Evolutionary conservation across 2,888 invertebrate species (phyloP).

Genomic region (Itoplectis maculator): DNA sequence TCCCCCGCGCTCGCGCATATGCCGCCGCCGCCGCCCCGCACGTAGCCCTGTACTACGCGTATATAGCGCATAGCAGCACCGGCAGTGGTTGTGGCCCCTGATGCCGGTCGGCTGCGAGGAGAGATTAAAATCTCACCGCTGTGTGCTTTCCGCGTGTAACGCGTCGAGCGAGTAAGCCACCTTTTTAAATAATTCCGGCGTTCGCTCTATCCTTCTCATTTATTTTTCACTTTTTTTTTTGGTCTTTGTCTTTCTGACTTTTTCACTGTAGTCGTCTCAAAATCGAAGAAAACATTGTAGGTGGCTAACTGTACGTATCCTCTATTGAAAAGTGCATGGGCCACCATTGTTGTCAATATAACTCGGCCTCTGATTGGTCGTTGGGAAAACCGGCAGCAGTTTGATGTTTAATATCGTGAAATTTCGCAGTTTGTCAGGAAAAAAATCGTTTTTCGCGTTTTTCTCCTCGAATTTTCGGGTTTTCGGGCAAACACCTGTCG

Average conservation of each 20-base stretch:
- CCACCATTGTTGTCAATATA: too few relatives aligned
- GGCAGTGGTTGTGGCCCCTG: constrained; percentile 68
- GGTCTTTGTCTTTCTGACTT: not conserved
- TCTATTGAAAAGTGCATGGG: too few relatives aligned
- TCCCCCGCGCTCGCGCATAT: too few relatives aligned
- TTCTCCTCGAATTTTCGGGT: too few relatives aligned
- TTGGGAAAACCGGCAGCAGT: too few relatives aligned
- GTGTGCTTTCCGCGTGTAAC: constrained; percentile 69
- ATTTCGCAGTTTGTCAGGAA: too few relatives aligned
- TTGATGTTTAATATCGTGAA: too few relatives aligned
- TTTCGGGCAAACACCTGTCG: too few relatives aligned
- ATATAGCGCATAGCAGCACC: too few relatives aligned
- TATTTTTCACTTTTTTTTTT: constrained; percentile 17
- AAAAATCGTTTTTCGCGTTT: too few relatives aligned
- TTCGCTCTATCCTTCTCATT: constrained; percentile 46
- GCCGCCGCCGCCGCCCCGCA: too few relatives aligned
- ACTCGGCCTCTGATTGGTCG: too few relatives aligned
- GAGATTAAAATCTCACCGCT: constrained; percentile 78
- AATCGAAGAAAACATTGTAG: not conserved
- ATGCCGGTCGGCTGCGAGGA: constrained; percentile 64
- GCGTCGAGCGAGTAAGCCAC: constrained; percentile 63
- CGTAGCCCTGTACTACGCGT: not conserved
- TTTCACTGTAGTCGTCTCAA: constrained; percentile 37
- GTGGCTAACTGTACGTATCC: constrained; percentile 18
- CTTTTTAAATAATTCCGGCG: constrained; percentile 67